phyloP scores from a whole-genome alignment of 2,797 vertebrate genomes.

The Echeneis naucrates region DNA sequence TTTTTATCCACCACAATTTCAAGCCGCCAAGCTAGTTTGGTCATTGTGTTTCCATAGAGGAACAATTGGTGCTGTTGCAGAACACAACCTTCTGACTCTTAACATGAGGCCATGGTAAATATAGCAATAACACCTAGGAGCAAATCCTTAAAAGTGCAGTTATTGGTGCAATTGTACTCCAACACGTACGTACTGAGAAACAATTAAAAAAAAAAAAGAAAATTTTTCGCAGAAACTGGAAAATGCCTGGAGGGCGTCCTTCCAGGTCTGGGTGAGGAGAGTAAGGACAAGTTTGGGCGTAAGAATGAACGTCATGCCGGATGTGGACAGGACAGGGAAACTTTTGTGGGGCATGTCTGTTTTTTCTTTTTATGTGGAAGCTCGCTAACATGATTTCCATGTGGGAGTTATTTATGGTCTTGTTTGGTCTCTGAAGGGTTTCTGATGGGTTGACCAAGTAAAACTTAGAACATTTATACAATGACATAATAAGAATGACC shows the following conservation, averaged over 20 bases:
- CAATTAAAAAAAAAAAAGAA: slow-evolving; percentile 11
- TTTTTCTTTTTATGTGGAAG: background rate
- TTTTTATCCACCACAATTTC: slow-evolving; percentile 13
- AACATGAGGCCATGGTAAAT: slow-evolving; percentile 46
- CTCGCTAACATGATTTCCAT: slow-evolving; percentile 1
- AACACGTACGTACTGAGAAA: slow-evolving; percentile 29
- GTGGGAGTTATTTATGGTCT: background rate
- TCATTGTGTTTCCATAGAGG: slow-evolving; percentile 28
- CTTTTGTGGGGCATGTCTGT: background rate
- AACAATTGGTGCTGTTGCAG: slow-evolving; percentile 1
- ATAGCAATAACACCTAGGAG: slow-evolving; percentile 35
- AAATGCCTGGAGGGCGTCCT: slow-evolving; percentile 17
- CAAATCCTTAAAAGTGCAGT: slow-evolving; percentile 33
- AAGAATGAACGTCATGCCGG: slow-evolving; percentile 4
- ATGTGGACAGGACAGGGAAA: slow-evolving; percentile 14
- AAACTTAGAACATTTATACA: background rate
- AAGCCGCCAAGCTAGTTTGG: background rate
- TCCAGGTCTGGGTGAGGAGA: slow-evolving; percentile 8
- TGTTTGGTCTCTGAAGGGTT: background rate
- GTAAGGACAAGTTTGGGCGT: slow-evolving; percentile 16
- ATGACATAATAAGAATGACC: too few relatives aligned
- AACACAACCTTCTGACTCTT: slow-evolving; percentile 33
- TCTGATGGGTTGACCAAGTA: background rate
- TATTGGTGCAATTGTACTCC: slow-evolving; percentile 15
- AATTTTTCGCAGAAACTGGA: slow-evolving; percentile 23